Percentiles rank a stretch among this genome's conserved stretches.
Evolutionary conservation across 2,797 vertebrate species (phyloP).

Genomic region (Notoglanidium macrostoma): DNA sequence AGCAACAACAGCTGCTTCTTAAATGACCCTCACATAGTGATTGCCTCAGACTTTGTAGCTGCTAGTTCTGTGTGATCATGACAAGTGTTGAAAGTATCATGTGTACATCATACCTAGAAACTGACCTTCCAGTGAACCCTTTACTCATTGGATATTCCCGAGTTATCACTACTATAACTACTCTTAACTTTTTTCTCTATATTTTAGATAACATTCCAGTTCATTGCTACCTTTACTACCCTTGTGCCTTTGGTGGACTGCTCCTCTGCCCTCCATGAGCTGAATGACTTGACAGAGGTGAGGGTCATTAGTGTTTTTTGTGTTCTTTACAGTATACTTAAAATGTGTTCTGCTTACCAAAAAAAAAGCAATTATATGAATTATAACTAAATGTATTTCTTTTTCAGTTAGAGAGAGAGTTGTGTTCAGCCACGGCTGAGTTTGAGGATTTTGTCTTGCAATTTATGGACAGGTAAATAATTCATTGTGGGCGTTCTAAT

Average conservation of each 20-base stretch:
- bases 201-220: constrained; percentile 96
- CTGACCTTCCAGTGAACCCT: neutral
- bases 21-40: neutral
- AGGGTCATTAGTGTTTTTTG: neutral
- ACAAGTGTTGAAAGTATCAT: neutral
- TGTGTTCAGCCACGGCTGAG: constrained; percentile 94
- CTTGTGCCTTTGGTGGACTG: constrained; percentile 99
- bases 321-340: neutral
- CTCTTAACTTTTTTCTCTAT: neutral
- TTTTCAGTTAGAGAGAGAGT: constrained; percentile 78
- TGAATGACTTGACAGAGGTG: constrained; percentile 89
- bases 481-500: constrained; percentile 16
- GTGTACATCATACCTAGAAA: neutral
- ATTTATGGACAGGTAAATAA: constrained; percentile 92
- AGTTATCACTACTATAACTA: neutral
- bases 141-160: constrained; percentile 21
- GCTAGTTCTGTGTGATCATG: neutral
- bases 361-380: neutral
- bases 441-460: constrained; percentile 98
- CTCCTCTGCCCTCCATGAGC: constrained; percentile 87
- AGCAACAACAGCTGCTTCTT: neutral
- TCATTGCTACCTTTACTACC: constrained; percentile 97
- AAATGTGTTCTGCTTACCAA: neutral
- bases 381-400: constrained; percentile 4
- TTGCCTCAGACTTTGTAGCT: neutral